These are phyloP conservation scores for Okamejei kenojei DNA, from an alignment of 2,797 vertebrate species.

Conservation along the genomic window DNA sequence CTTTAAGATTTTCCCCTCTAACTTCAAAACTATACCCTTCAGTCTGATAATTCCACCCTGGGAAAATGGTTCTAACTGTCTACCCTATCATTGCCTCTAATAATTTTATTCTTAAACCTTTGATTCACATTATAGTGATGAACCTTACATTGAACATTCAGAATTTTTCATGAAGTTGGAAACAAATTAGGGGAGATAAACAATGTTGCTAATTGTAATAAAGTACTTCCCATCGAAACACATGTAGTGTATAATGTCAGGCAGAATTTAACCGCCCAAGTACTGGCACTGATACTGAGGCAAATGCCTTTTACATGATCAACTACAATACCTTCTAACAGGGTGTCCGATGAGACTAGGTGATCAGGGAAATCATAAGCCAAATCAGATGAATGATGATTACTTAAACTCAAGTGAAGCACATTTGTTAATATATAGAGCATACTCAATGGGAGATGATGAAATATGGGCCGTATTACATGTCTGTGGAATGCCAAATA, in stretches of 20 bases:
- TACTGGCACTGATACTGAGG: not conserved
- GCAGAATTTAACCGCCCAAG: not conserved
- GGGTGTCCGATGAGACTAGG: slow-evolving; percentile 26
- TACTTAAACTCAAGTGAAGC: slow-evolving; percentile 33
- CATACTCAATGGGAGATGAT: slow-evolving; percentile 29
- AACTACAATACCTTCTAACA: not conserved
- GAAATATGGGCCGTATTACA: slow-evolving; percentile 26
- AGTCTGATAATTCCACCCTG: too few species aligned
- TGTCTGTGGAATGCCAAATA: slow-evolving; percentile 19
- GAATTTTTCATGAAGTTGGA: not conserved
- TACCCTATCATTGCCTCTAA: too few species aligned
- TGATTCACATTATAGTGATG: not conserved
- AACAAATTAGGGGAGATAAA: not conserved
- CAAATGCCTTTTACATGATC: not conserved
- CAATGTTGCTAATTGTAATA: not conserved
- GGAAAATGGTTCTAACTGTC: too few species aligned
- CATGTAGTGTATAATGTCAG: not conserved
- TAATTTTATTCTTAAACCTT: too few species aligned
- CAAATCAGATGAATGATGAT: slow-evolving; percentile 34
- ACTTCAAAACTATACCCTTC: too few species aligned
- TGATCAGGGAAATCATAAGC: slow-evolving; percentile 31
- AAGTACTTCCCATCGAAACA: not conserved
- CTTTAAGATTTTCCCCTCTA: too few species aligned
- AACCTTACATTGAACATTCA: not conserved
- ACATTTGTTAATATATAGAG: slow-evolving; percentile 25